A percentile compares a stretch with the other conserved stretches of the same genome.
phyloP scores from a whole-genome alignment of 2,888 invertebrate species.

The Crocallis elinguaria region DNA sequence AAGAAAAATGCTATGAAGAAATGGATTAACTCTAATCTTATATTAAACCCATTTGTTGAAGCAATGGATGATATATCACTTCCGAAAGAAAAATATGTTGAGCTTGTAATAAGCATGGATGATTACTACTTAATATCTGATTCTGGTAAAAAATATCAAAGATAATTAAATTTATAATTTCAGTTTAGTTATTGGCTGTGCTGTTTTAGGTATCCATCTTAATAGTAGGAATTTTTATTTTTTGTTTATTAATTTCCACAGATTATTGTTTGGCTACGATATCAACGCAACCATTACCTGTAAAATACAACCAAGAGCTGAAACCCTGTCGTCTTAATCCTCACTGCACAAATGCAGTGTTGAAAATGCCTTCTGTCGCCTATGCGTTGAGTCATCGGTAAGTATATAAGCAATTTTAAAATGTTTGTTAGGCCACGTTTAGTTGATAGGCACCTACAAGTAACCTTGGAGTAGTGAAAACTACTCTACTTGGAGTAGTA shows the following conservation, averaged over 20 bases:
- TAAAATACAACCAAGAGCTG: not conserved
- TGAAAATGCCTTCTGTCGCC: slow-evolving; percentile 23
- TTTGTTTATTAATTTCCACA: slow-evolving; percentile 1
- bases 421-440: too few species aligned
- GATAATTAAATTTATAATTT: not conserved
- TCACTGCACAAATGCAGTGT: slow-evolving; percentile 2
- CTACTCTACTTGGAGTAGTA: too few species aligned
- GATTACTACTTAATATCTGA: slow-evolving; percentile 29
- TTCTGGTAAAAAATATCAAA: slow-evolving; percentile 37
- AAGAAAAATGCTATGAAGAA: slow-evolving; percentile 36
- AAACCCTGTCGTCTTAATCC: not conserved
- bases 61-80: slow-evolving; percentile 39
- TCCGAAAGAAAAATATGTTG: slow-evolving; percentile 35
- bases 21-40: slow-evolving; percentile 40
- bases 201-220: too few species aligned
- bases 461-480: too few species aligned
- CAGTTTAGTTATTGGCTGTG: not conserved
- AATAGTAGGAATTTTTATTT: too few species aligned
- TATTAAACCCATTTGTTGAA: slow-evolving; percentile 37
- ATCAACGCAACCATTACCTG: slow-evolving; percentile 6
- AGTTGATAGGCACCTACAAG: too few species aligned
- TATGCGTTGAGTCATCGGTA: slow-evolving; percentile 22
- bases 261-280: slow-evolving; percentile 20
- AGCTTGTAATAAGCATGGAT: slow-evolving; percentile 24
- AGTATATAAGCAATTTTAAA: too few species aligned